These are phyloP conservation scores for Corythornis cristatus DNA, from an alignment of 2,113 vertebrate species.

Conservation along the genomic window DNA sequence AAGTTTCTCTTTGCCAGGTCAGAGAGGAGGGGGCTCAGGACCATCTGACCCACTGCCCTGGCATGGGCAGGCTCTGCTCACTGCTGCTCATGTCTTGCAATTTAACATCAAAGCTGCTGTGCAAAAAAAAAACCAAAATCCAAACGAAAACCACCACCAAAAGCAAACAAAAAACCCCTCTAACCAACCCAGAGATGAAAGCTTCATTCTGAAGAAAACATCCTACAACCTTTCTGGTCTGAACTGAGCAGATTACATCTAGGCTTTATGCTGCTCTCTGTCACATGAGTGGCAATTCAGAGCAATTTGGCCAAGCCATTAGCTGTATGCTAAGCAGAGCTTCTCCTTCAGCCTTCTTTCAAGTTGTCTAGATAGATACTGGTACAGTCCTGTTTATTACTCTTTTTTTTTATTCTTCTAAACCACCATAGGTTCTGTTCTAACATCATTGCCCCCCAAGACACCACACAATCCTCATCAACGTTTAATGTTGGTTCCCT, in stretches of 20 bases:
- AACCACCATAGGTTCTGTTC: background rate
- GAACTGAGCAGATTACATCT: background rate
- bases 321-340: background rate
- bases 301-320: slow-evolving; percentile 1
- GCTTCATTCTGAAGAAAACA: background rate
- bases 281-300: background rate
- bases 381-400: background rate
- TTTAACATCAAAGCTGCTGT: slow-evolving; percentile 15
- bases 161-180: background rate
- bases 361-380: background rate
- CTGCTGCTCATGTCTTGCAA: rapidly evolving
- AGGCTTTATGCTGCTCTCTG: background rate
- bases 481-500: background rate
- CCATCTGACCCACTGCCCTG: rapidly evolving
- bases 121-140: too few species aligned
- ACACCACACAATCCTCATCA: rapidly evolving
- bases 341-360: background rate
- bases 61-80: background rate
- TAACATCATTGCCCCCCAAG: background rate
- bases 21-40: rapidly evolving
- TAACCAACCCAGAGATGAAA: slow-evolving; percentile 18
- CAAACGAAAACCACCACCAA: background rate
- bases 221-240: background rate
- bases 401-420: background rate
- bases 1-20: background rate